Percentiles rank a stretch among this genome's conserved stretches.
phyloP scores from a whole-genome alignment of 2,113 vertebrate species.

The Macrotus californicus region DNA sequence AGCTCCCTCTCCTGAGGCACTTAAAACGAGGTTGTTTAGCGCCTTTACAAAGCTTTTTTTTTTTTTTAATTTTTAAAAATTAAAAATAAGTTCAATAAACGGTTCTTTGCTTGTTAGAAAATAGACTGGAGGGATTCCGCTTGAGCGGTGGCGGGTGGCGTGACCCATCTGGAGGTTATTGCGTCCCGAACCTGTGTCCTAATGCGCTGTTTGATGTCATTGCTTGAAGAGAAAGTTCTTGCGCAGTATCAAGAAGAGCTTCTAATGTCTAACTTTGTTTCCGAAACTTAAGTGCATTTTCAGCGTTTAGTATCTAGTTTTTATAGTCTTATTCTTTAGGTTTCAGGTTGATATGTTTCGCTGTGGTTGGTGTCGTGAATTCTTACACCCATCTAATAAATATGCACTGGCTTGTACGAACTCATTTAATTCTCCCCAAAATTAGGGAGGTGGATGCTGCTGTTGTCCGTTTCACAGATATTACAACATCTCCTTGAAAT shows the following conservation, averaged over 20 bases:
- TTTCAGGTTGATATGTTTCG: not conserved
- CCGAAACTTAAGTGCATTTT: not conserved
- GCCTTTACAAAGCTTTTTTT: too few species aligned
- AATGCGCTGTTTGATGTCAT: not conserved
- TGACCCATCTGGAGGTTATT: too few species aligned
- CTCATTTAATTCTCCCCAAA: not conserved
- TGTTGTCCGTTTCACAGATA: not conserved
- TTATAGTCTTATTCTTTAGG: not conserved
- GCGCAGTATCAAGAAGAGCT: not conserved
- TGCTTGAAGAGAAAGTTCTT: not conserved
- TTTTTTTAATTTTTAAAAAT: not conserved
- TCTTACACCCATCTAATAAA: not conserved
- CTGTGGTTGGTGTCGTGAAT: not conserved
- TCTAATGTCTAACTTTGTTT: not conserved
- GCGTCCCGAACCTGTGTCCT: not conserved
- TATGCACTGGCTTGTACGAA: too few species aligned
- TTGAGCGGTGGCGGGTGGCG: not conserved
- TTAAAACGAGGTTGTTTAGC: too few species aligned
- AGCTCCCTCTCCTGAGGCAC: not conserved
- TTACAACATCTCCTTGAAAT: not conserved
- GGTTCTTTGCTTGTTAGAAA: not conserved
- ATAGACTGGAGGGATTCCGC: not conserved
- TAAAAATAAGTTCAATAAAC: not conserved
- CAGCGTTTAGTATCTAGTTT: not conserved
- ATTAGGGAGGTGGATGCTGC: not conserved